These are phyloP conservation scores for Brachyopa scutellaris DNA, from an alignment of 2,888 invertebrate species.

Conservation along the genomic window DNA sequence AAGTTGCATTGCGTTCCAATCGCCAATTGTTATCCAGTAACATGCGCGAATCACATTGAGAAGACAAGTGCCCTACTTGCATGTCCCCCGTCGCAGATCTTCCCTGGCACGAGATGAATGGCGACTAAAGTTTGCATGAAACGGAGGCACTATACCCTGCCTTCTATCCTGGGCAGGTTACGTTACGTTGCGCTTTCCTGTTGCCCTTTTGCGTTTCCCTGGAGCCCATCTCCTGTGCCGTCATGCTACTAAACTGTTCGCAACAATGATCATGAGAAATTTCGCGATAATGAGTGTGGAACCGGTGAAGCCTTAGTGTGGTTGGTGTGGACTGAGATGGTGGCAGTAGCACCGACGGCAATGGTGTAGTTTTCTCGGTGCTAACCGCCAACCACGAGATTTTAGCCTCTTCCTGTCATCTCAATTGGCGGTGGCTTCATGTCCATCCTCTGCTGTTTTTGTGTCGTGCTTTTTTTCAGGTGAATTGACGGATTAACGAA, in stretches of 20 bases:
- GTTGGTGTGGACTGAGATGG: constrained; percentile 46
- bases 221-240: constrained; percentile 32
- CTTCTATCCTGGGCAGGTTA: constrained; percentile 51
- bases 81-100: constrained; percentile 17
- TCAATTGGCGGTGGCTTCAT: constrained; percentile 71
- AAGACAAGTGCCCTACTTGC: constrained; percentile 67
- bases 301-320: constrained; percentile 68
- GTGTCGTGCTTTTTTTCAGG: constrained; percentile 36
- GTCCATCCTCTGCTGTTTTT: constrained; percentile 61
- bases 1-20: constrained; percentile 42
- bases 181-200: neutral
- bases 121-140: constrained; percentile 38
- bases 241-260: constrained; percentile 70
- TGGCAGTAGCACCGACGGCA: constrained; percentile 25
- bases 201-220: constrained; percentile 12
- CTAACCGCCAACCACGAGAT: constrained; percentile 73
- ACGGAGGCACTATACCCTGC: constrained; percentile 35
- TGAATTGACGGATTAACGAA: constrained; percentile 72
- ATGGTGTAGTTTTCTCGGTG: constrained; percentile 54
- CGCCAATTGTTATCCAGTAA: constrained; percentile 62
- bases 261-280: constrained; percentile 73
- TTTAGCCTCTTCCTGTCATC: constrained; percentile 72
- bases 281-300: constrained; percentile 73
- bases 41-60: constrained; percentile 37
- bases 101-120: constrained; percentile 60